Base-by-base conservation (phyloP, 53 echinoderm and acorn worm species). In the Stichopus horrens region DNA sequence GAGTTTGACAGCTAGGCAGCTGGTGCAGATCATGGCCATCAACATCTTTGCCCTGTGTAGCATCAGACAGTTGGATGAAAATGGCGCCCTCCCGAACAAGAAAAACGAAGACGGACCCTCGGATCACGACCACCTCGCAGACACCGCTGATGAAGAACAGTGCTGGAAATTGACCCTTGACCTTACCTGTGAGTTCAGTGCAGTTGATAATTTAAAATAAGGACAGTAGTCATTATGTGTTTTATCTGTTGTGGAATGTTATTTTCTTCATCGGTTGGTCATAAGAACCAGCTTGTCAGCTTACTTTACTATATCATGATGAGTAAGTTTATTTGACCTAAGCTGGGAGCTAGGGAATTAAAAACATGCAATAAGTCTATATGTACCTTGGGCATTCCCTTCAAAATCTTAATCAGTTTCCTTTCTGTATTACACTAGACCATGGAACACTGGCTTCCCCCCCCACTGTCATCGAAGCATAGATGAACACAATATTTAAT, bases 1-100 rank as follows among this genome's bases (percentile, higher is more conserved):
- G 88, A 92, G 90, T 79, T 90, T 98, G 89, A 96, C 95, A 2
- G 88, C 94, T 68, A 93, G 93, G 76, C 99, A 98, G 91, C 99
- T 98, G 58, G 94, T 93, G 74, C 99, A 98, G 94, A 95, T 98
- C 19, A 89, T 92, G 9, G 90, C 95, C 89, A 99, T 99, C 86
- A 99, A 99, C 82, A 92, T 99, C 73, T 99, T 96, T 84, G 96
- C 99, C 55, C 90, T 95, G 51, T 91, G 91, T 74, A 93, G 91
- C 80, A 91, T 95, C 51, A 88, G 86, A 23, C 91, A 93, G 80
- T 5, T 88, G 4, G 86, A 89, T 59, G 82, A 86, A 74, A 92
- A 92, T 55, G 92, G 92, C 22, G 83, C 53, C 16, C 86, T 86
- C 13, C n/a, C 52, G 7, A 75, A 19, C 57, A 83, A 90, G 63